These are phyloP conservation scores for Omphaloscelis lunosa DNA, from an alignment of 2,888 invertebrate species.

Conservation along the genomic window DNA sequence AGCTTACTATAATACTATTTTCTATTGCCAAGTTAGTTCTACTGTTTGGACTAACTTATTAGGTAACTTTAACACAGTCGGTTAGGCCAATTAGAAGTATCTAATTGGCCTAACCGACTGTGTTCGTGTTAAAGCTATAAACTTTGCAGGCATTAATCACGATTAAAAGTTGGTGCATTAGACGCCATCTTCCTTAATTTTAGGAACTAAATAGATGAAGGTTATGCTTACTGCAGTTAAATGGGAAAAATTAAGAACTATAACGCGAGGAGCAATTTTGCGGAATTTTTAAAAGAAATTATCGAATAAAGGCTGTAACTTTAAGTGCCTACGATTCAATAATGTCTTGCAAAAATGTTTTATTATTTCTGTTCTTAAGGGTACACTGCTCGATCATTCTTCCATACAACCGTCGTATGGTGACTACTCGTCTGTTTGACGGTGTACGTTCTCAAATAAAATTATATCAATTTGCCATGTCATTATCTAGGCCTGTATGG, in stretches of 20 bases:
- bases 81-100: too few relatives aligned
- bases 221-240: not conserved
- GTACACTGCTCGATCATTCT: too few relatives aligned
- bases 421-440: too few relatives aligned
- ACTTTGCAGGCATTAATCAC: conserved; percentile 50
- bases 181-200: conserved; percentile 23
- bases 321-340: not conserved
- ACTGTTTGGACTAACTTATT: conserved; percentile 5
- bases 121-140: conserved; percentile 41
- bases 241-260: not conserved
- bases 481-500: too few relatives aligned
- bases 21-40: not conserved
- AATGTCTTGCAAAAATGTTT: not conserved
- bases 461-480: too few relatives aligned
- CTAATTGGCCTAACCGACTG: conserved; percentile 29
- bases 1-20: not conserved
- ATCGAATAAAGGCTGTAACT: too few relatives aligned
- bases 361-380: too few relatives aligned
- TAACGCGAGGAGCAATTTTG: not conserved
- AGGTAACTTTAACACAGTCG: too few relatives aligned
- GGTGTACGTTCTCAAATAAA: too few relatives aligned
- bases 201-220: conserved; percentile 12
- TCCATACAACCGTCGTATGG: too few relatives aligned
- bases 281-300: too few relatives aligned
- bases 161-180: conserved; percentile 47